Evolutionary conservation across 2,113 vertebrate genomes (phyloP).

Genomic region (Dolichallabes microphthalmus): DNA sequence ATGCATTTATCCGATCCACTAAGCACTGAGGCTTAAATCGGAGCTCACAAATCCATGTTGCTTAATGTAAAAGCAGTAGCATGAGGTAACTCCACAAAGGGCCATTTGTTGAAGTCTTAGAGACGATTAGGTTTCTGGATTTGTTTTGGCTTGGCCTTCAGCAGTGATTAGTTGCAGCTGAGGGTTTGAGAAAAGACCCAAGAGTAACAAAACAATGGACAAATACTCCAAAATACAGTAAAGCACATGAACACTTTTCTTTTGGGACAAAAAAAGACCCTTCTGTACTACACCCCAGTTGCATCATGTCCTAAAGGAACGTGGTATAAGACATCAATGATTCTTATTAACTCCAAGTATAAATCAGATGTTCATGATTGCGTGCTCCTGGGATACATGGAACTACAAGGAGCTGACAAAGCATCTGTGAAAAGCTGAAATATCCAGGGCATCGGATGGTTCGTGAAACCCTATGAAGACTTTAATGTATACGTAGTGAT

Average conservation of each 20-base stretch:
- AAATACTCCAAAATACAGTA: not conserved
- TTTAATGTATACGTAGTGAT: not conserved
- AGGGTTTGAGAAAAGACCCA: not conserved
- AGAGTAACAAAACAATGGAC: not conserved
- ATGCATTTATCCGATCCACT: not conserved
- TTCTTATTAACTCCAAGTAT: not conserved
- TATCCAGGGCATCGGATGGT: not conserved
- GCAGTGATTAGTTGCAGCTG: not conserved
- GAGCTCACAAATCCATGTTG: slow-evolving; percentile 3
- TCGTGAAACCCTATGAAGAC: not conserved
- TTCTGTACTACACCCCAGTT: not conserved
- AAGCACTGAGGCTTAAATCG: slow-evolving; percentile 5
- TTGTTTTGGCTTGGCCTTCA: slow-evolving; percentile 4
- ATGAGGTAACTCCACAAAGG: slow-evolving; percentile 27
- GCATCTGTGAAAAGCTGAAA: not conserved
- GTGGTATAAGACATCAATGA: not conserved
- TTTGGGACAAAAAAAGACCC: not conserved
- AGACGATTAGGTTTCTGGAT: not conserved
- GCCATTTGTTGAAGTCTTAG: not conserved
- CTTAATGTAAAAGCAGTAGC: not conserved
- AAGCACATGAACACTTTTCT: not conserved
- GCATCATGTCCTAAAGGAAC: not conserved
- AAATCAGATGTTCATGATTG: not conserved
- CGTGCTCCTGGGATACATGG: not conserved
- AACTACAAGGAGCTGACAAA: not conserved